Conservation (phyloP, 2,113 vertebrate species). For the Tenebrosternarchus preto region DNA sequence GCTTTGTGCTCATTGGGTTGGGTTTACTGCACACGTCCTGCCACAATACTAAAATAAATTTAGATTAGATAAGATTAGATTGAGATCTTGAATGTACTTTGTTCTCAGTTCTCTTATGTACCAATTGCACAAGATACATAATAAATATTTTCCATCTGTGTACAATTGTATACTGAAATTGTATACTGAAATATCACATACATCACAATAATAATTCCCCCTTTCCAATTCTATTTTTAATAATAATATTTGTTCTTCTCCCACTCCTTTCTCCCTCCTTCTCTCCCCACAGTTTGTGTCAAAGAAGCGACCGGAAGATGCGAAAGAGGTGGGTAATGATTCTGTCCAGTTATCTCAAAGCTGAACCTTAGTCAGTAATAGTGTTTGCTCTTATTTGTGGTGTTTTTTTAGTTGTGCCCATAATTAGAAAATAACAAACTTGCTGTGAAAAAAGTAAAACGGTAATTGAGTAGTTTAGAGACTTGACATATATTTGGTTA, state of each 20-base stretch:
- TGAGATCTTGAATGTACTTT: constrained; percentile 21
- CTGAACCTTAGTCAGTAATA: background rate
- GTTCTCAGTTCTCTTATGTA: background rate
- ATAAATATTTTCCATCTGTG: background rate
- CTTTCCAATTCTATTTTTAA: background rate
- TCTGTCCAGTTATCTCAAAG: background rate
- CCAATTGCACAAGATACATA: background rate
- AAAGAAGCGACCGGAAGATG: constrained; percentile 81
- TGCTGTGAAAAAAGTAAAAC: background rate
- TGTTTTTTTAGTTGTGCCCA: background rate
- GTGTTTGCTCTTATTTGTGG: background rate
- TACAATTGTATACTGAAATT: background rate
- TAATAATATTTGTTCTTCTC: background rate
- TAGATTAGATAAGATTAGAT: constrained; percentile 21
- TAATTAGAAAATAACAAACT: background rate
- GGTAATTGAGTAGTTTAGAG: background rate
- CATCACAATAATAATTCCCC: background rate
- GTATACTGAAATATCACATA: background rate
- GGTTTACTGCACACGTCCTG: background rate
- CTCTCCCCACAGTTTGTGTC: constrained; percentile 80
- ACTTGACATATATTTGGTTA: too few species aligned
- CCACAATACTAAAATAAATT: constrained; percentile 1
- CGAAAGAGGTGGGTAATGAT: constrained; percentile 78
- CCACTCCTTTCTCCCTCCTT: constrained; percentile 11
- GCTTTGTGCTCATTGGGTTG: background rate